Evolutionary conservation across 1,140 invertebrate genomes (phyloP), one percentile per base, ranked within the genome.

Genomic region (Carposina sasakii): DNA sequence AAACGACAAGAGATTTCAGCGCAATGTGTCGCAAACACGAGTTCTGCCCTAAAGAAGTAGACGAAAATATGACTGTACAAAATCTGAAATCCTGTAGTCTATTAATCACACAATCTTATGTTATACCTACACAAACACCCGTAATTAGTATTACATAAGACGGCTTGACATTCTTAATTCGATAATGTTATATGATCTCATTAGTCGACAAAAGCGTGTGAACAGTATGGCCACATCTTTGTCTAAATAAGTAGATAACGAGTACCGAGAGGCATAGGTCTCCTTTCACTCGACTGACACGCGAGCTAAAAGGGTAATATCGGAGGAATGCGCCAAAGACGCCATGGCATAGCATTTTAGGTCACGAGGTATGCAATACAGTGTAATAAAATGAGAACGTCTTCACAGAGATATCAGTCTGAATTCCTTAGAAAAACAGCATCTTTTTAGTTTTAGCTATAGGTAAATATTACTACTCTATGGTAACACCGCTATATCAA

Each of bases 261-360:
- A n/a, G n/a, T n/a, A n/a, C n/a, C n/a, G n/a, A n/a, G n/a, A n/a
- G n/a, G n/a, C n/a, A n/a, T n/a, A 60, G 63, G 57, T 65, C 63
- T 64, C 77, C 77, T 81, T 81, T 81, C 77, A 78, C 77, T 76
- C 74, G n/a, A n/a, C n/a, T 52, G 64, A 57, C 52, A 57, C 48
- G 53, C 57, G 53, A 68, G 54, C 50, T 56, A 54, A 67, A 71
- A 69, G 62, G 66, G 69, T 61, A 67, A 61, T 53, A 57, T 54
- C 60, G 58, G 60, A 55, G 41, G 41, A 42, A 50, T 46, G 44
- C 48, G n/a, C n/a, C n/a, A n/a, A n/a, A n/a, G n/a, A n/a, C n/a
- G n/a, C n/a, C n/a, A n/a, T n/a, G n/a, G n/a, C 53, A 51, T 57
- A 57, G 59, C 58, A 63, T 60, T 62, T 47, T 68, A 57, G 71